These are phyloP conservation scores for Villa cingulata DNA, from an alignment of 2,888 invertebrate genomes.

Conservation along the genomic window DNA sequence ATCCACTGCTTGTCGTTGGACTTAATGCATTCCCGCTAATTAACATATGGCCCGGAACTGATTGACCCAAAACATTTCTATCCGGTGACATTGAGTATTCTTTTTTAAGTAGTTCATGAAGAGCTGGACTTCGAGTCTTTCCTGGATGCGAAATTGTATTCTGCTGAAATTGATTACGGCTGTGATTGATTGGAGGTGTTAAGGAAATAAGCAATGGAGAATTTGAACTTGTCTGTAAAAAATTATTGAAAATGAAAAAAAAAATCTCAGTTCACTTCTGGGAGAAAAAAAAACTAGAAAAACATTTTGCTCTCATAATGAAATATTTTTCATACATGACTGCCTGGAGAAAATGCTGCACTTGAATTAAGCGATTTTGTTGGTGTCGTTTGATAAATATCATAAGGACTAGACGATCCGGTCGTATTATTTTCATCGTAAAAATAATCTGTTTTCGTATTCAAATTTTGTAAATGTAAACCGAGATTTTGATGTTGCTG, in stretches of 20 bases:
- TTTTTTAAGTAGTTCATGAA: constrained; percentile 56
- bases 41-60: constrained; percentile 44
- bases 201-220: constrained; percentile 38
- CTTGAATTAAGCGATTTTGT: constrained; percentile 28
- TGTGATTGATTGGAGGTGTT: constrained; percentile 36
- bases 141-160: constrained; percentile 11
- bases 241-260: constrained; percentile 14
- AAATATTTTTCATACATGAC: constrained; percentile 36
- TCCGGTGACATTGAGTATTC: constrained; percentile 45
- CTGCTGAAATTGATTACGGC: constrained; percentile 29
- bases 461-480: constrained; percentile 15
- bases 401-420: constrained; percentile 31
- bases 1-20: constrained; percentile 31
- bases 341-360: constrained; percentile 50
- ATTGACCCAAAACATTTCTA: constrained; percentile 46
- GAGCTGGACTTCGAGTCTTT: constrained; percentile 32
- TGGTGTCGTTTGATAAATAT: constrained; percentile 35
- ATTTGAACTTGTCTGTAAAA: constrained; percentile 35
- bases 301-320: no score
- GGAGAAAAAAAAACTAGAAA: no score
- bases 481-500: constrained; percentile 15
- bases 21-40: constrained; percentile 32
- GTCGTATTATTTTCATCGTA: constrained; percentile 21
- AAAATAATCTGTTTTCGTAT: constrained; percentile 10
- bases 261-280: no score